Evolutionary conservation across 1,140 invertebrate genomes (phyloP), one percentile per base, ranked within the genome.

Genomic region (Archivesica marissinica): DNA sequence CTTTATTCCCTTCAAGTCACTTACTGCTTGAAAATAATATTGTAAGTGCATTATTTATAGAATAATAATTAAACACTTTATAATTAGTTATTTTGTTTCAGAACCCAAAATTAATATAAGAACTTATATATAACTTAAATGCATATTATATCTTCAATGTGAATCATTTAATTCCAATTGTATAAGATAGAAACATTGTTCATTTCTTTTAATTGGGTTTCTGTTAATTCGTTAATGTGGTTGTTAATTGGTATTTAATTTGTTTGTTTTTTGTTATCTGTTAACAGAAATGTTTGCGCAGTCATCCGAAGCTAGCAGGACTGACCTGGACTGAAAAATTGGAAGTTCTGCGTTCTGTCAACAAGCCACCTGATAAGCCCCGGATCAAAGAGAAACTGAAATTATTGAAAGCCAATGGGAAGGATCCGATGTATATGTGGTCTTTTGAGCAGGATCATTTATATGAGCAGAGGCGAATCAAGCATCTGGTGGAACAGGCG

Each of bases 391-490:
- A 44, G 50, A 85, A 77, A 52, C 25, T 85, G 11, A 85, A 85
- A 70, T 85, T 54, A 39, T 41, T 85, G 6, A 56, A 41, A 59
- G 54, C 30, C 15, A 52, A 76, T 1, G 15, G 17, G 0, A 56
- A 54, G 6, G 74, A 59, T 20, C 33, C 50, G 3, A 15, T 56
- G 33, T 74, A 59, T 35, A 38, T 59, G 23, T 83, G 68, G 50
- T 33, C 38, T 20, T 23, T 44, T 6, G 82, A 77, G 35, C 56
- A 75, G n/a, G 74, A 85, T 35, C 59, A 68, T 15, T 68, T 77
- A 25, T 77, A 85, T 77, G 74, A 85, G 68, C 82, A 85, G 72
- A 25, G 82, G 17, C 35, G 82, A 20, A 85, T 85, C 25, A 41
- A 52, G 20, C 72, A 77, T 35, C 61, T 85, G 20, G 59, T 85